Conservation (phyloP, 2,888 invertebrate genomes). For the Limnephilus marmoratus region DNA sequence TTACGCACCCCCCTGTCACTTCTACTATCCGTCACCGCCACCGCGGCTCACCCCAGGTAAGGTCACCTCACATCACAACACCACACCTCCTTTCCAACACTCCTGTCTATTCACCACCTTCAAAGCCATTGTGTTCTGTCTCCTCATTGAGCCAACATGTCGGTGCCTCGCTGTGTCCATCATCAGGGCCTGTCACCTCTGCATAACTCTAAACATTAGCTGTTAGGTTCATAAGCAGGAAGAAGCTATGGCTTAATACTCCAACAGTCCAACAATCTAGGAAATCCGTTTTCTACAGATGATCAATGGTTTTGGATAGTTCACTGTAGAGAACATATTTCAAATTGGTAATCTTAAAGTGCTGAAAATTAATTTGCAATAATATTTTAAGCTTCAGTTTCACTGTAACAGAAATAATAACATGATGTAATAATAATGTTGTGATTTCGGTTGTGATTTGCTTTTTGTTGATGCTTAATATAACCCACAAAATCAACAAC, state of each 20-base stretch:
- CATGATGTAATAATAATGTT: background rate
- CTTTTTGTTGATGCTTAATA: no score
- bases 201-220: background rate
- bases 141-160: background rate
- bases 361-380: background rate
- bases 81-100: background rate
- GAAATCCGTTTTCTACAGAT: no score
- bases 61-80: slow-evolving; percentile 28
- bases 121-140: background rate
- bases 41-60: slow-evolving; percentile 68
- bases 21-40: slow-evolving; percentile 72
- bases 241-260: background rate
- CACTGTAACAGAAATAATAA: background rate
- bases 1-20: slow-evolving; percentile 65
- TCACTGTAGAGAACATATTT: background rate
- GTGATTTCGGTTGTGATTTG: no score
- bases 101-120: background rate
- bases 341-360: background rate
- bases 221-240: background rate
- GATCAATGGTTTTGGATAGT: background rate
- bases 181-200: background rate
- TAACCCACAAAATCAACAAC: no score
- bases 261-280: background rate
- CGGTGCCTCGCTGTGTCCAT: background rate
- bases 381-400: background rate